A percentile compares a stretch with the other conserved stretches of the same genome.
These are phyloP conservation scores for Epicauta chinensis DNA, from an alignment of 1,140 invertebrate species.

Conservation along the genomic window DNA sequence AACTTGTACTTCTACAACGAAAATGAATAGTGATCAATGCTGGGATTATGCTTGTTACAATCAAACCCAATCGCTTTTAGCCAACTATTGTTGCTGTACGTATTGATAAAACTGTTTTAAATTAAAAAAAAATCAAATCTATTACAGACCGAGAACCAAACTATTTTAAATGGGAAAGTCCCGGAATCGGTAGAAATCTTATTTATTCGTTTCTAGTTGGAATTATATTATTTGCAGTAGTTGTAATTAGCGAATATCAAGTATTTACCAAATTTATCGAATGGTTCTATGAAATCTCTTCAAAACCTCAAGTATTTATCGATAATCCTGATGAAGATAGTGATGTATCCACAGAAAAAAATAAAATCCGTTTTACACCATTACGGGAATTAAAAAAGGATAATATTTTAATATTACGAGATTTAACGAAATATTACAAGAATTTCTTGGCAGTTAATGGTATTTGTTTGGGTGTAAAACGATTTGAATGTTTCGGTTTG, in stretches of 20 bases:
- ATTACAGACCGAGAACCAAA: slow-evolving; percentile 42
- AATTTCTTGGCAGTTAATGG: slow-evolving; percentile 63
- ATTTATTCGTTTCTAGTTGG: slow-evolving; percentile 35
- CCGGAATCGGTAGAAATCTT: slow-evolving; percentile 43
- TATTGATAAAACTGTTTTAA: too few relatives aligned
- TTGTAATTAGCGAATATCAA: slow-evolving; percentile 44
- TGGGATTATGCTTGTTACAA: slow-evolving; percentile 10
- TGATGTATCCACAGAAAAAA: slow-evolving; percentile 42
- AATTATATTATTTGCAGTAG: slow-evolving; percentile 36
- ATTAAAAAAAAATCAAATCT: too few relatives aligned
- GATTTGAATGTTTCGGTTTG: slow-evolving; percentile 78
- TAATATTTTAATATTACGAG: slow-evolving; percentile 40
- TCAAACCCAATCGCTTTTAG: neutral
- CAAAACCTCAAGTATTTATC: neutral
- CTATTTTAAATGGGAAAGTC: slow-evolving; percentile 45
- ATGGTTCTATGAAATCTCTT: slow-evolving; percentile 11
- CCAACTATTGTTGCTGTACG: slow-evolving; percentile 6
- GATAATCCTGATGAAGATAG: slow-evolving; percentile 31
- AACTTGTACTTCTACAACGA: slow-evolving; percentile 5
- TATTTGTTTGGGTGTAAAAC: slow-evolving; percentile 54
- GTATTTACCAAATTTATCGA: slow-evolving; percentile 41
- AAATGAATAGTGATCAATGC: neutral
- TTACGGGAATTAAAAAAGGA: slow-evolving; percentile 15
- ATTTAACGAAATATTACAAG: slow-evolving; percentile 61
- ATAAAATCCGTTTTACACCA: slow-evolving; percentile 34